Base-by-base conservation (phyloP, 2,113 vertebrate species). In the Ranitomeya imitator region DNA sequence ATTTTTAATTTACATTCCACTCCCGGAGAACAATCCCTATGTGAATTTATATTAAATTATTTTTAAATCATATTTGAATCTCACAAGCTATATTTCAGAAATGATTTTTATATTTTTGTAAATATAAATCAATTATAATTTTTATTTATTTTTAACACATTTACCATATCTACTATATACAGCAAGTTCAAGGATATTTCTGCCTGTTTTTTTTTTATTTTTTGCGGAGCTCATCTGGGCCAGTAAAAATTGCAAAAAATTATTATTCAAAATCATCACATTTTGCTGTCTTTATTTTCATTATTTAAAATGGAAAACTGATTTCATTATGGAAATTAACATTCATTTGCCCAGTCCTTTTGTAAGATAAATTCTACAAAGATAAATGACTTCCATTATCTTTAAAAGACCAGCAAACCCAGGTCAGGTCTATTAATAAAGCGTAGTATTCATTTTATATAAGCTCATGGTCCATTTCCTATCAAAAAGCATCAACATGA, bases 311-410 rank as follows among this genome's bases (percentile, higher is more conserved):
- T 83, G 69, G 71, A 74, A 87, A 89, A 67, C 37, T 65, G 67
- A 91, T 93, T 92, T 91, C 91, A 91, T 91, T 92, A 92, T 91
- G 91, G 71, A 91, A 93, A 94, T 90, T 73, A 91, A 52, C 18
- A 79, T 89, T 84, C 86, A 91, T 90, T 93, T 92, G 59, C 81
- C 93, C 91, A 93, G 92, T 90, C 88, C 92, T 31, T 90, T 92
- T 90, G 57, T 78, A 89, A 91, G 73, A 18, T 0, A 86, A 90
- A 26, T 18, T 0, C 78, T 89, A 80, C 61, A 87, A 93, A 90
- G 85, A 90, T 0, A 0, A 92, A 92, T 91, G 89, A 93, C 92
- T 85, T 83, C 87, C 89, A 91, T 93, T 93, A 93, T 92, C 91
- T 92, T 86, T 86, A 90, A 78, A 15, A 83, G 86, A 90, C 52